Base-by-base conservation (phyloP, 2,797 vertebrate genomes). In the Melanotaenia trifasciata region DNA sequence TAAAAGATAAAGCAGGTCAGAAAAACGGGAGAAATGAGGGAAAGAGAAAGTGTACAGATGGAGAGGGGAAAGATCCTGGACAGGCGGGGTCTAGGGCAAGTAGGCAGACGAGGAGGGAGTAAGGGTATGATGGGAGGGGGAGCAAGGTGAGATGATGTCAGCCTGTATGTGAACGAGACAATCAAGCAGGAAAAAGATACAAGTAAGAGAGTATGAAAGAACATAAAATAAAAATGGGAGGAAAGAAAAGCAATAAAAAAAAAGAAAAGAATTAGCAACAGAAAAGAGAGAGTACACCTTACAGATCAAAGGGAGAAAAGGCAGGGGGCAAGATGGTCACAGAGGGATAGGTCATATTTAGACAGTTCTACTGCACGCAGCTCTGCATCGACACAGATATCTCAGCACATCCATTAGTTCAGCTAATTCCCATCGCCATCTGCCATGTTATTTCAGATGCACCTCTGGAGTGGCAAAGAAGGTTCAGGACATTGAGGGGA, bases 391-490 rank as follows among this genome's bases (percentile, higher is more conserved):
- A 78, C 84, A 87, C 86, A 83, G 74, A 92, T 83, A 88, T 88
- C 83, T 88, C 78, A 9, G 70, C 81, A 76, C 83, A 89, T 90
- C 88, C 88, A 93, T 92, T 92, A 90, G 87, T 82, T 90, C 74
- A 75, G 83, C 87, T 90, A 89, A 94, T 92, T 93, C 90, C 89
- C 88, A 73, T 83, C 71, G n/a, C 91, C 93, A 94, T 91, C 92
- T 94, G 91, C 86, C 82, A 80, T 65, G 84, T 81, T 83, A 91
- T 92, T 89, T 90, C 80, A 74, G 66, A 80, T 80, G 86, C 88
- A 91, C 91, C 90, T 92, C 87, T 91, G 86, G 89, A 90, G 89
- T 80, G 61, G 0, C 79, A 83, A 68, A 85, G 84, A 88, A 81
- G 83, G 85, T 89, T 84, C 79, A 81, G 81, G 83, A 84, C 79